These are phyloP conservation scores for Xanthia togata DNA, from an alignment of 2,888 invertebrate species.

Conservation along the genomic window DNA sequence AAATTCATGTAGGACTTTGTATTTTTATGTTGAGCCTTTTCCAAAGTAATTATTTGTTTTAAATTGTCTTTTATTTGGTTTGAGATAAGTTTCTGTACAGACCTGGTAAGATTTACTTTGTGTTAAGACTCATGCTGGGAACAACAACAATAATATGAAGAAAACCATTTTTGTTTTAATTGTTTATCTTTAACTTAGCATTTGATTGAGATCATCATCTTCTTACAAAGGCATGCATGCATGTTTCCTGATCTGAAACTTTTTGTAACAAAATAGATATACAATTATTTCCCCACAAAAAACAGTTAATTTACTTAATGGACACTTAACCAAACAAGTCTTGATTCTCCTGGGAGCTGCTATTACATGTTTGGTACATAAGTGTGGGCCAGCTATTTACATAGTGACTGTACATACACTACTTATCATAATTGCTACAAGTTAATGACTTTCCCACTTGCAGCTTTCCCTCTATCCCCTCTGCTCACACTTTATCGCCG, in stretches of 20 bases:
- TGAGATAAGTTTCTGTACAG: constrained; percentile 43
- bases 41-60: constrained; percentile 60
- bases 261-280: neutral
- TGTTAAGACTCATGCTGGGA: neutral
- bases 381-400: constrained; percentile 28
- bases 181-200: neutral
- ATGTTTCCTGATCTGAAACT: neutral
- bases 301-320: constrained; percentile 30
- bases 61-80: constrained; percentile 48
- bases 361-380: constrained; percentile 16
- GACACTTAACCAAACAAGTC: constrained; percentile 34
- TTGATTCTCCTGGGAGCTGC: constrained; percentile 26
- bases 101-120: constrained; percentile 43
- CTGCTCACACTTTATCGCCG: constrained; percentile 29
- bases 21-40: constrained; percentile 53
- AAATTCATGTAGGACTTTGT: constrained; percentile 57
- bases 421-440: constrained; percentile 59
- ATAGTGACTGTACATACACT: constrained; percentile 35
- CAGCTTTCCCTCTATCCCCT: constrained; percentile 57
- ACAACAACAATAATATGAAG: neutral
- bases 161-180: neutral
- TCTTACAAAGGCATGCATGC: neutral
- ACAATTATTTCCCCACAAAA: constrained; percentile 6
- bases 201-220: neutral
- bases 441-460: constrained; percentile 56